These are phyloP conservation scores for Chirona hameri DNA, from an alignment of 2,888 invertebrate genomes.

Conservation along the genomic window DNA sequence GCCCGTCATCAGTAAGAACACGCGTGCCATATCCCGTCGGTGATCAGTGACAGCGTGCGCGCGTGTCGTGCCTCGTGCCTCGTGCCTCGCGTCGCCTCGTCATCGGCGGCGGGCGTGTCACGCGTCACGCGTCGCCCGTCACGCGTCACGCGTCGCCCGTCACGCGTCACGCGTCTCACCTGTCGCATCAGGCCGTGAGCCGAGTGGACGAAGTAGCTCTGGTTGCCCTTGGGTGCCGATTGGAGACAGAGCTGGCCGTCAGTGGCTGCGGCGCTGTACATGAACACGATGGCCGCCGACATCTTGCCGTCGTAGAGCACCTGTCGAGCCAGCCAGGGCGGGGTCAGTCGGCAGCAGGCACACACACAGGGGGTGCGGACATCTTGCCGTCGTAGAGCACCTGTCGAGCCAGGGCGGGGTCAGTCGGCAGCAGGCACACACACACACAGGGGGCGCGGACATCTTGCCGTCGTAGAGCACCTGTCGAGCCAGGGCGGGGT, in stretches of 20 bases:
- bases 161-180: conserved; percentile 52
- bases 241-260: conserved; percentile 98
- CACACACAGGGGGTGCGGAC: too few relatives aligned
- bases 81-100: background rate
- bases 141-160: conserved; percentile 68
- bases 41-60: background rate
- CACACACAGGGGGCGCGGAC: too few relatives aligned
- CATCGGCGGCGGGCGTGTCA: background rate
- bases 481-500: too few relatives aligned
- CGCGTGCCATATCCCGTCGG: too few relatives aligned
- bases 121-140: background rate
- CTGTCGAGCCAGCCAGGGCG: conserved; percentile 53
- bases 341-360: background rate
- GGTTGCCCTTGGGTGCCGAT: conserved; percentile 95
- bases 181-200: conserved; percentile 99
- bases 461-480: too few relatives aligned
- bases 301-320: conserved; percentile 97
- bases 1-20: too few relatives aligned
- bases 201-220: conserved; percentile 97
- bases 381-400: too few relatives aligned
- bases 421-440: too few relatives aligned
- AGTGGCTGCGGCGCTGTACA: conserved; percentile 99
- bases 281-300: conserved; percentile 94
- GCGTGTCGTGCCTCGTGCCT: background rate
- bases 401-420: too few relatives aligned